A percentile compares a stretch with the other conserved stretches of the same genome.
Conservation (phyloP, 2,888 invertebrate genomes). For the Drosophila fulvimacula region DNA sequence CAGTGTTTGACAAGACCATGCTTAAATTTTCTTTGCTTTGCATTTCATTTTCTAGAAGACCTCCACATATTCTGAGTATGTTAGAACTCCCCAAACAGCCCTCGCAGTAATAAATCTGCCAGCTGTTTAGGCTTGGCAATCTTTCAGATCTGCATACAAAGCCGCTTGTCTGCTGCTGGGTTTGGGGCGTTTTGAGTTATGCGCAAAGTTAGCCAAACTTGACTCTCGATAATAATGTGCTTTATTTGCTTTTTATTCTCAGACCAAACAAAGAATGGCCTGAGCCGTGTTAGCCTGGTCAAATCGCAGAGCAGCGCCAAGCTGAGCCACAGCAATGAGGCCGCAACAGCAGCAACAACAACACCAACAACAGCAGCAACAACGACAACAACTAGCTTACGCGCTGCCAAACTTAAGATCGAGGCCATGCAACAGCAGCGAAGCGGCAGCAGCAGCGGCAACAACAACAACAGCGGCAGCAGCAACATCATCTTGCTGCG, state of each 20-base stretch:
- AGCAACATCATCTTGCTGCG: conserved; percentile 84
- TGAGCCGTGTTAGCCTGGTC: conserved; percentile 56
- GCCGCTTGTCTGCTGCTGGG: conserved; percentile 5
- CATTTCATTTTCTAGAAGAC: not conserved
- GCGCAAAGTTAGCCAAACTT: conserved; percentile 24
- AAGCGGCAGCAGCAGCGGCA: conserved; percentile 53
- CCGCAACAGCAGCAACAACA: conserved; percentile 39
- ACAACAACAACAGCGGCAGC: conserved; percentile 63
- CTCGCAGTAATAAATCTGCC: conserved; percentile 76
- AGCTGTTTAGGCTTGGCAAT: conserved; percentile 56
- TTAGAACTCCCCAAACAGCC: not conserved
- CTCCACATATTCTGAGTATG: not conserved
- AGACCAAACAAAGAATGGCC: conserved; percentile 61
- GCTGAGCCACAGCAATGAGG: conserved; percentile 59
- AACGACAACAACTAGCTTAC: conserved; percentile 65
- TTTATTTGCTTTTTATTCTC: conserved; percentile 5
- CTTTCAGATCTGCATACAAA: conserved; percentile 34
- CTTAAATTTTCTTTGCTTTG: no score
- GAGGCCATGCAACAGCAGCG: conserved; percentile 78
- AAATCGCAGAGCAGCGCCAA: conserved; percentile 71
- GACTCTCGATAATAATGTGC: conserved; percentile 19
- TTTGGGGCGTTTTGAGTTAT: conserved; percentile 50
- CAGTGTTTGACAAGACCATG: no score
- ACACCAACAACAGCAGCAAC: conserved; percentile 32
- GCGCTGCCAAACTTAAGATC: conserved; percentile 69